Evolutionary conservation across 2,113 vertebrate species (phyloP).

Genomic region (Neomonachus schauinslandi): DNA sequence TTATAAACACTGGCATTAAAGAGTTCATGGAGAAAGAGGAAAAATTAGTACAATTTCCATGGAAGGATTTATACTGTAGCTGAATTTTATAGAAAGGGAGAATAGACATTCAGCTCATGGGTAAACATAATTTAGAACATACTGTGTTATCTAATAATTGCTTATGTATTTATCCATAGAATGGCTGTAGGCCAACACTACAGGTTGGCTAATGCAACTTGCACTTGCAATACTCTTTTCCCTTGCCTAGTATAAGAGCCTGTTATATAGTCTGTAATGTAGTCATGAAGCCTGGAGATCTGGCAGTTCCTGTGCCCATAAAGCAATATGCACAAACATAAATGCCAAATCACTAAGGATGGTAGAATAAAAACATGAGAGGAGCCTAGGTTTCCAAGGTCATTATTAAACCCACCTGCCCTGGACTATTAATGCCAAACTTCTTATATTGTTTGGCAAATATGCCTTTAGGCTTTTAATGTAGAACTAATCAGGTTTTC

Average conservation of each 20-base stretch:
- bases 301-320: background rate
- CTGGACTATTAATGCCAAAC: background rate
- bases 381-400: background rate
- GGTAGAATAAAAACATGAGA: background rate
- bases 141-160: slow-evolving; percentile 37
- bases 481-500: background rate
- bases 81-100: background rate
- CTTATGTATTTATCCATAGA: slow-evolving; percentile 52
- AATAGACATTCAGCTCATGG: background rate
- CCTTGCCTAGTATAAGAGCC: background rate
- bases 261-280: background rate
- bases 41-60: background rate
- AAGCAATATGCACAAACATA: background rate
- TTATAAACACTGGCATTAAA: background rate
- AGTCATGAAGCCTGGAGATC: background rate
- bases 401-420: background rate
- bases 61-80: background rate
- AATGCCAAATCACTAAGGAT: background rate
- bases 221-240: background rate
- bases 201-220: background rate
- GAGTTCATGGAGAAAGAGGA: background rate
- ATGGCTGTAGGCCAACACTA: background rate
- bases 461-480: background rate
- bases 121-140: slow-evolving; percentile 50
- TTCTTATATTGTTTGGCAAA: background rate